phyloP scores from a whole-genome alignment of 2,113 vertebrate genomes.

The Psittacula cyanocephala region DNA sequence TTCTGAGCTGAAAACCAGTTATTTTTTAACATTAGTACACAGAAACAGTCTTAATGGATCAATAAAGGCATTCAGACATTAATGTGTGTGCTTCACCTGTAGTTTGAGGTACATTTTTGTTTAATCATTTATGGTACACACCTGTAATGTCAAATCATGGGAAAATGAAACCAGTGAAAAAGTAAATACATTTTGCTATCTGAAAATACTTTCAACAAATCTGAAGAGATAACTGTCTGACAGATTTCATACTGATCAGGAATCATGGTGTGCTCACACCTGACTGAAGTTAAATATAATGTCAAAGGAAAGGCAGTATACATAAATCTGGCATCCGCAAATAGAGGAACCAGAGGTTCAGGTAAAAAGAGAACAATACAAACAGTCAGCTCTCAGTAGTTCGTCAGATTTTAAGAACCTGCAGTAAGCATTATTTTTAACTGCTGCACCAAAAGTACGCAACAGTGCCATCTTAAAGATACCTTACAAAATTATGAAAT shows the following conservation, averaged over 20 bases:
- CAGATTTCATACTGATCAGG: neutral
- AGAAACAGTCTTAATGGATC: neutral
- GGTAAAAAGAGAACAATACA: neutral
- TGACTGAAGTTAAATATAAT: neutral
- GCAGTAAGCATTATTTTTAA: neutral
- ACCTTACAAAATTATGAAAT: neutral
- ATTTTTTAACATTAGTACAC: neutral
- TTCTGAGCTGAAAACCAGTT: slow-evolving; percentile 82
- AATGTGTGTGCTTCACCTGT: neutral
- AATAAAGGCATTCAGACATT: neutral
- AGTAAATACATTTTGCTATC: neutral
- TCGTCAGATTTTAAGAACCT: neutral
- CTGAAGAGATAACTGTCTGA: neutral
- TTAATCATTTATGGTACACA: neutral
- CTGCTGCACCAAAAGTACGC: neutral
- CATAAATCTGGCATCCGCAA: neutral
- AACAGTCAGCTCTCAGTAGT: neutral
- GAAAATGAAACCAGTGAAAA: neutral
- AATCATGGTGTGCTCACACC: neutral
- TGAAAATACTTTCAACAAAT: neutral
- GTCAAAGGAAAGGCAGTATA: neutral
- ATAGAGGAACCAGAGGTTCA: neutral
- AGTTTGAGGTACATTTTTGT: neutral
- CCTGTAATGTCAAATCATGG: neutral
- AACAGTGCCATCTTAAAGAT: neutral